A percentile compares a stretch with the other conserved stretches of the same genome.
These are phyloP conservation scores for Augochlorella aurata DNA, from an alignment of 2,888 invertebrate species.

Conservation along the genomic window DNA sequence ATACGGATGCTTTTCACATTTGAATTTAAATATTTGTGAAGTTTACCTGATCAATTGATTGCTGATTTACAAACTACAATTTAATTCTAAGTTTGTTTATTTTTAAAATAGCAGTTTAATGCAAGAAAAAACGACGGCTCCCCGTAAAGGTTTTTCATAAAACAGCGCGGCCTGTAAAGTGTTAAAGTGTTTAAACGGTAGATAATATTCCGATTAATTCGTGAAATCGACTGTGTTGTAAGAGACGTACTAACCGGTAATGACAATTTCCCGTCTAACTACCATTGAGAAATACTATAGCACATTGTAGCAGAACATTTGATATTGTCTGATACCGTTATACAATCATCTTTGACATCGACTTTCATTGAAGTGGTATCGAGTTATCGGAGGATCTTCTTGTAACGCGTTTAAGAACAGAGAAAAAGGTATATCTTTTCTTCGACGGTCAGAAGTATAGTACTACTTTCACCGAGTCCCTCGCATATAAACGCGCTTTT, in stretches of 20 bases:
- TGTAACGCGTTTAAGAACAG: slow-evolving; percentile 8
- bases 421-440: background rate
- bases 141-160: too few relatives aligned
- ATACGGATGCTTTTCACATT: too few relatives aligned
- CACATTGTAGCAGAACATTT: background rate
- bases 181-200: background rate
- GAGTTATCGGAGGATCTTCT: background rate
- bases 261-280: background rate
- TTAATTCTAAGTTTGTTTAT: too few relatives aligned
- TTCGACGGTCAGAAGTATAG: slow-evolving; percentile 14
- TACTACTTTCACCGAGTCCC: slow-evolving; percentile 38
- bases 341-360: slow-evolving; percentile 12
- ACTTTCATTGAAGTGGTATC: slow-evolving; percentile 15
- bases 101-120: too few relatives aligned
- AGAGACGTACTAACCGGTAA: background rate
- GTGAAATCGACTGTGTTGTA: background rate
- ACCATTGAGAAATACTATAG: background rate
- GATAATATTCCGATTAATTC: background rate
- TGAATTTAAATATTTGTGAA: too few relatives aligned
- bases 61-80: too few relatives aligned
- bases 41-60: too few relatives aligned
- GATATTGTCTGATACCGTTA: background rate
- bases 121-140: too few relatives aligned
- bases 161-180: too few relatives aligned
- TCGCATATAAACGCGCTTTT: slow-evolving; percentile 57